Conservation (phyloP, 2,888 invertebrate genomes). For the Brachypterus glaber region DNA sequence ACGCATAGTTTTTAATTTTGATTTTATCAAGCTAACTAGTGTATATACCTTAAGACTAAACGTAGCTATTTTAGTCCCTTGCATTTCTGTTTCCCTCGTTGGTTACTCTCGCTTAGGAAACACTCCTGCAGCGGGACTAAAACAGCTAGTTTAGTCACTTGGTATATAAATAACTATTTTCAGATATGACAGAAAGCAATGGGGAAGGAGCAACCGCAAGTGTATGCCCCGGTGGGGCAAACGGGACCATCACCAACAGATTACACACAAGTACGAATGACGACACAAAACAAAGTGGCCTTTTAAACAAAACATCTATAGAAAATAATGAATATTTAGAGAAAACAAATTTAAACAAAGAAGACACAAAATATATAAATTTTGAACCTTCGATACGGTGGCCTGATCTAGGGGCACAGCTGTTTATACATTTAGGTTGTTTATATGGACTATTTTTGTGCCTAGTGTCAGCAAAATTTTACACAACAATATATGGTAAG, state of each 20-base stretch:
- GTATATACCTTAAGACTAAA: too few species aligned
- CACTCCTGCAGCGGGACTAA: too few species aligned
- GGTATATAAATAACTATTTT: too few species aligned
- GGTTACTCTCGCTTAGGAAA: too few species aligned
- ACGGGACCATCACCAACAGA: neutral
- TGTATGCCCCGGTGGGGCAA: neutral
- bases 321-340: conserved; percentile 6
- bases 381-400: conserved; percentile 58
- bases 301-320: too few species aligned
- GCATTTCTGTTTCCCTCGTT: too few species aligned
- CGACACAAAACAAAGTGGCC: neutral
- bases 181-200: neutral
- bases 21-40: too few species aligned
- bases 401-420: conserved; percentile 62
- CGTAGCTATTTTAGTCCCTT: too few species aligned
- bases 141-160: too few species aligned
- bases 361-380: conserved; percentile 20
- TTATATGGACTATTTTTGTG: conserved; percentile 62
- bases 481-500: conserved; percentile 67
- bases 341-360: conserved; percentile 13
- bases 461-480: conserved; percentile 49
- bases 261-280: neutral
- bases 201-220: neutral
- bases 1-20: too few species aligned
- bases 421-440: conserved; percentile 59